phyloP scores from a whole-genome alignment of 2,113 vertebrate species.

The Orientallactaga bullata region DNA sequence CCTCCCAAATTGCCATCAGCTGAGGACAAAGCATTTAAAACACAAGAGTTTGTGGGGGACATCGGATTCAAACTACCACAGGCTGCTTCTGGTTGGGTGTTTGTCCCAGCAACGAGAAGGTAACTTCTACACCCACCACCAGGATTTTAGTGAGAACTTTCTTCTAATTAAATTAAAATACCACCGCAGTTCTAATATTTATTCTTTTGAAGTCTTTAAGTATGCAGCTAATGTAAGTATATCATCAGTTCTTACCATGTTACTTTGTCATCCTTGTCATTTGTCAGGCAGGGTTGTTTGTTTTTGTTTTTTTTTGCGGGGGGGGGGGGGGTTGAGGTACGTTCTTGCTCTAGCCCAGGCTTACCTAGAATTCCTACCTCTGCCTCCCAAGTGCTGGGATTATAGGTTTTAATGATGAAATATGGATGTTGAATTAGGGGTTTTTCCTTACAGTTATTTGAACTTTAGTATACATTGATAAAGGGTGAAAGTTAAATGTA shows the following conservation, averaged over 20 bases:
- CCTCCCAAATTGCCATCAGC: too few relatives aligned
- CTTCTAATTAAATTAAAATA: conserved; percentile 54
- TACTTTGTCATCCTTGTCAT: conserved; percentile 23
- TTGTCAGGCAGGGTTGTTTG: too few relatives aligned
- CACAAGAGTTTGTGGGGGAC: too few relatives aligned
- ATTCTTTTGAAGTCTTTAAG: conserved; percentile 46
- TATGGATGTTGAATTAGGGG: not conserved
- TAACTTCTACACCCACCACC: not conserved
- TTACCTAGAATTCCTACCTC: too few relatives aligned
- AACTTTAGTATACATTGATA: not conserved
- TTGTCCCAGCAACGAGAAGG: too few relatives aligned
- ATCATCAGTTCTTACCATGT: not conserved
- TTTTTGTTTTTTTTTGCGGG: too few relatives aligned
- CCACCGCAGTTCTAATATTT: conserved; percentile 17
- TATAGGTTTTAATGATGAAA: conserved; percentile 33
- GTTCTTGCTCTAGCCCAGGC: too few relatives aligned
- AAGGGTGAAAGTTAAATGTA: not conserved
- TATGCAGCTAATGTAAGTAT: conserved; percentile 18
- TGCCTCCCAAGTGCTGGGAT: too few relatives aligned
- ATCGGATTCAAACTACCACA: too few relatives aligned
- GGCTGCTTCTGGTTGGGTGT: too few relatives aligned
- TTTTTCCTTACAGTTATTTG: not conserved
- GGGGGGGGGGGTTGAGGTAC: too few relatives aligned
- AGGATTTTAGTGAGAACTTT: conserved; percentile 31
- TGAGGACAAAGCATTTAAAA: too few relatives aligned